These are phyloP conservation scores for Nomada lathburiana DNA, from an alignment of 2,888 invertebrate species.

Conservation along the genomic window DNA sequence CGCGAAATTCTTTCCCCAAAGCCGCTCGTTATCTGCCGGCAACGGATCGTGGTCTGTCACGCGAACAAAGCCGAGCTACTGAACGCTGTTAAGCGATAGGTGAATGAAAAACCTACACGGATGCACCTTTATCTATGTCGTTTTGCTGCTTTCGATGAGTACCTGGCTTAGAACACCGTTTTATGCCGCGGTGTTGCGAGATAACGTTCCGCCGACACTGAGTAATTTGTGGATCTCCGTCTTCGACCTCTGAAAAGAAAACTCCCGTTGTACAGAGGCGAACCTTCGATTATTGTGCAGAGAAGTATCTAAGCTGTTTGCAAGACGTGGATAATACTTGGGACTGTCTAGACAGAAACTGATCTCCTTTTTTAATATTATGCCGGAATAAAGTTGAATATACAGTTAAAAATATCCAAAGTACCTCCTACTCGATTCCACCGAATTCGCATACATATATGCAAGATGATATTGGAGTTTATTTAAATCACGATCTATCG, in stretches of 20 bases:
- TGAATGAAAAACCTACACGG: not conserved
- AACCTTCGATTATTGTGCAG: too few species aligned
- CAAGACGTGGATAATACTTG: too few species aligned
- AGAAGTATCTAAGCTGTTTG: too few species aligned
- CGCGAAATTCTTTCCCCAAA: not conserved
- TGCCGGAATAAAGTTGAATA: not conserved
- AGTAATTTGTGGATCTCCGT: not conserved
- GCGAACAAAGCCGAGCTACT: not conserved
- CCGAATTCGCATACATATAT: not conserved
- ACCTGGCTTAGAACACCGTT: not conserved
- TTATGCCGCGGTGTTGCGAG: too few species aligned
- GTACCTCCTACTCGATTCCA: conserved; percentile 1
- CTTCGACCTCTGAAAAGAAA: not conserved
- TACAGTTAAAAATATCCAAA: conserved; percentile 22
- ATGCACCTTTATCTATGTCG: not conserved
- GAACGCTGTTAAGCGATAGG: not conserved
- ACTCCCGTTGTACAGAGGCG: not conserved
- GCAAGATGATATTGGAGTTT: not conserved
- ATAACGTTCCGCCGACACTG: not conserved
- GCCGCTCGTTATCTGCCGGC: not conserved
- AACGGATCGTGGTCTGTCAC: not conserved
- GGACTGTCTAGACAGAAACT: not conserved
- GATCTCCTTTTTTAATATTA: not conserved
- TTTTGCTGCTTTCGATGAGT: not conserved
- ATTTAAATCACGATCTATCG: conserved; percentile 11